These are phyloP conservation scores for Crypturellus tataupa DNA, from an alignment of 2,797 vertebrate species.

Conservation along the genomic window DNA sequence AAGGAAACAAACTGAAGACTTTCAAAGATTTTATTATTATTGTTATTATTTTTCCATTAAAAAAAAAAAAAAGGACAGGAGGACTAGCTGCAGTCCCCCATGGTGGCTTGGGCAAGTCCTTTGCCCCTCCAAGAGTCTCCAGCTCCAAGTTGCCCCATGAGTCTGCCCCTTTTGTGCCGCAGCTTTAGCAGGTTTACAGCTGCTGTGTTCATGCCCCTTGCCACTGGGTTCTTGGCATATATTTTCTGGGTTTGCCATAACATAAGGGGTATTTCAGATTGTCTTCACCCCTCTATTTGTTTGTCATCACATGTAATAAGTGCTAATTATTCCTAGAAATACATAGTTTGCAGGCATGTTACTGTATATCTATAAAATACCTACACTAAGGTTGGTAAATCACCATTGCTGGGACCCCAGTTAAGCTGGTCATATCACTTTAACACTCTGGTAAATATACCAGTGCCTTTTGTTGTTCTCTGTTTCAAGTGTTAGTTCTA, in stretches of 20 bases:
- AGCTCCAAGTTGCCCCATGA: not conserved
- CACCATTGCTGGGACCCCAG: not conserved
- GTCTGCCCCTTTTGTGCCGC: not conserved
- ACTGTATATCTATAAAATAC: constrained; percentile 30
- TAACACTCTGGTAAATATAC: constrained; percentile 1
- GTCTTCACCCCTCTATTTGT: not conserved
- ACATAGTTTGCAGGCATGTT: not conserved
- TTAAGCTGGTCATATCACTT: not conserved
- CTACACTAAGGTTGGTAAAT: not conserved
- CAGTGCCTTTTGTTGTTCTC: constrained; percentile 27
- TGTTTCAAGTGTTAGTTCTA: constrained; percentile 17
- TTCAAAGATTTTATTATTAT: not conserved
- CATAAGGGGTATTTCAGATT: not conserved
- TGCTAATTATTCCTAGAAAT: constrained; percentile 33
- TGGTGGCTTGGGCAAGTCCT: not conserved
- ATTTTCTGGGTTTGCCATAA: not conserved
- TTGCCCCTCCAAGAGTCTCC: not conserved
- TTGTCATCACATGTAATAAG: not conserved
- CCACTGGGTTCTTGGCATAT: not conserved
- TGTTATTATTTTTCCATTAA: not conserved
- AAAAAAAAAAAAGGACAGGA: not conserved
- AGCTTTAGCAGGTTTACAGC: not conserved
- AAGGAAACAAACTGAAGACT: not conserved
- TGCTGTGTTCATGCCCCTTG: not conserved
- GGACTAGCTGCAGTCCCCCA: not conserved